Base-by-base conservation (phyloP, 2,113 vertebrate species). In the Datnioides undecimradiatus region DNA sequence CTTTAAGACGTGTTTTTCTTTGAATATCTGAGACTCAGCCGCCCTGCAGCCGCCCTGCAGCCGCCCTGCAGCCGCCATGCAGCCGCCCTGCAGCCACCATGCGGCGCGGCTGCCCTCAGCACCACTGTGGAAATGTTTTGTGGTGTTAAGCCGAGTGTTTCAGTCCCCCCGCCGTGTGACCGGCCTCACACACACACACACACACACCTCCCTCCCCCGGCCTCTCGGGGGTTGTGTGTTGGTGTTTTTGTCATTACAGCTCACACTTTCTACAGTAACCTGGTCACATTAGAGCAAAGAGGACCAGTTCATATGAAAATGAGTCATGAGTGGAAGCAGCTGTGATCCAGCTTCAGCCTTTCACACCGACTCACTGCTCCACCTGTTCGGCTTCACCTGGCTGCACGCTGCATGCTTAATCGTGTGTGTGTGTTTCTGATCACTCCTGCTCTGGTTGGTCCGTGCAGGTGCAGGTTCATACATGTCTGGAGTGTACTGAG, bases 81-180 rank as follows among this genome's bases (percentile, higher is more conserved):
- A n/a, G n/a, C n/a, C n/a, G n/a, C n/a, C n/a, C n/a, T n/a, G n/a
- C n/a, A n/a, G n/a, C n/a, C n/a, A n/a, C n/a, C n/a, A n/a, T n/a
- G n/a, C n/a, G n/a, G n/a, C n/a, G n/a, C n/a, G n/a, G n/a, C n/a
- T n/a, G n/a, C n/a, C n/a, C n/a, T n/a, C n/a, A n/a, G n/a, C n/a
- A n/a, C n/a, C n/a, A n/a, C n/a, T n/a, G n/a, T n/a, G 8, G 59
- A 46, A 51, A 43, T 58, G 25, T 55, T 82, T 63, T 77, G 33
- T 73, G 38, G 9, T 51, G 41, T 31, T 68, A 83, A 84, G 33
- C 79, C 59, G 13, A 52, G 74, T 27, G 43, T 73, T 80, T 88
- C 27, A 76, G 46, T 76, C 74, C 36, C 36, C 29, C 38, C 0
- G 1, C 66, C 60, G 27, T 83, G 76, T 85, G 73, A 85, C 49